These are phyloP conservation scores for Acrossocheilus wenchowensis DNA, from an alignment of 2,797 vertebrate species.

Conservation along the genomic window DNA sequence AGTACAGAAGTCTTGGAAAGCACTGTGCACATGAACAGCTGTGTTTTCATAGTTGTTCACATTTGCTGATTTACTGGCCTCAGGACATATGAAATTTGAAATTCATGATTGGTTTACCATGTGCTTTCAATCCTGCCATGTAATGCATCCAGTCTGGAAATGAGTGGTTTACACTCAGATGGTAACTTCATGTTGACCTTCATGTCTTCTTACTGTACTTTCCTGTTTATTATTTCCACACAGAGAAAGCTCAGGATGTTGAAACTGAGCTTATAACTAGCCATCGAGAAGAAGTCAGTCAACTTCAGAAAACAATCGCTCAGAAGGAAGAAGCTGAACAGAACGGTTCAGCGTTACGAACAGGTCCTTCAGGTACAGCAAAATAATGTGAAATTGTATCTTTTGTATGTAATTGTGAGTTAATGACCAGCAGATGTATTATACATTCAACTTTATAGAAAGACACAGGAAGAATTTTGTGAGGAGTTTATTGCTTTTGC, in stretches of 20 bases:
- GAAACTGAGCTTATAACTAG: slow-evolving; percentile 88
- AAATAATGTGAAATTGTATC: background rate
- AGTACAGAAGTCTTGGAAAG: background rate
- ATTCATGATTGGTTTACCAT: slow-evolving; percentile 47
- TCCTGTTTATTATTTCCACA: slow-evolving; percentile 33
- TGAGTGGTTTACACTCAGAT: slow-evolving; percentile 52
- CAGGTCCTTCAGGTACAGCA: slow-evolving; percentile 90
- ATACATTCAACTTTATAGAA: slow-evolving; percentile 2
- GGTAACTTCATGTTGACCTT: slow-evolving; percentile 46
- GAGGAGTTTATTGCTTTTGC: slow-evolving; percentile 27
- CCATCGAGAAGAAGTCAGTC: slow-evolving; percentile 85
- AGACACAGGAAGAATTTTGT: slow-evolving; percentile 15
- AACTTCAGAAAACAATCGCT: slow-evolving; percentile 85
- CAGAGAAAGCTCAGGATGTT: slow-evolving; percentile 94
- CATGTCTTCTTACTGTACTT: slow-evolving; percentile 46
- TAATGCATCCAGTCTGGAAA: slow-evolving; percentile 57
- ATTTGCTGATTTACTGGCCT: slow-evolving; percentile 32
- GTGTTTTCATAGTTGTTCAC: slow-evolving; percentile 8
- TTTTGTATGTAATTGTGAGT: background rate
- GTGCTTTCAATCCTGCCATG: slow-evolving; percentile 56
- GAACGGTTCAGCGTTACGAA: slow-evolving; percentile 91
- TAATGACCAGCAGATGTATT: slow-evolving; percentile 17
- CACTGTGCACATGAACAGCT: background rate
- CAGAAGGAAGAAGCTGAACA: slow-evolving; percentile 92
- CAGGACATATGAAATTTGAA: slow-evolving; percentile 46